These are phyloP conservation scores for Poeciliopsis paucimaculata DNA, from an alignment of 2,797 vertebrate species.

Conservation along the genomic window DNA sequence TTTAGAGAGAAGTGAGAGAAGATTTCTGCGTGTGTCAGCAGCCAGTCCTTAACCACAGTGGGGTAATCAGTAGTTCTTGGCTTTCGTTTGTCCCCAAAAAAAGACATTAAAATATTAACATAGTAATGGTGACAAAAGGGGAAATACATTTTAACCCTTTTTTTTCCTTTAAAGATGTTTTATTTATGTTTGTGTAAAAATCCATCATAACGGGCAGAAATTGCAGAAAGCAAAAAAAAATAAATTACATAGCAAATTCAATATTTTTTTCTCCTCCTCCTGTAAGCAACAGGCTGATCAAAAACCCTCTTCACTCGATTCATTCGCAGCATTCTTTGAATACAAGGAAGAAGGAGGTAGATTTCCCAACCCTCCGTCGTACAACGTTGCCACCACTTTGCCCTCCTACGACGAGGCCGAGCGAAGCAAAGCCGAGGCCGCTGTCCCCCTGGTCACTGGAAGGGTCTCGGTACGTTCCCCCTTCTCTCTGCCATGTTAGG, in stretches of 20 bases:
- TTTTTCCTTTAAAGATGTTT: not conserved
- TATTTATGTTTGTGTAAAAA: not conserved
- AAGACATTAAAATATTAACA: not conserved
- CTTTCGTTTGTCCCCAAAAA: not conserved
- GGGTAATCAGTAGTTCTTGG: not conserved
- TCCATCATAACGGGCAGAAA: not conserved
- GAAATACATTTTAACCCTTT: not conserved
- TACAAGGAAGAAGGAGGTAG: constrained; percentile 92
- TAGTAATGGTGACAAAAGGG: not conserved
- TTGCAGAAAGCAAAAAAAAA: not conserved
- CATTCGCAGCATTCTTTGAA: constrained; percentile 89
- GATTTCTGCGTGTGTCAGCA: constrained; percentile 25
- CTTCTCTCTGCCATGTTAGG: not conserved
- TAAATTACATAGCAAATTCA: not conserved
- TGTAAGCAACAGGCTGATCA: not conserved
- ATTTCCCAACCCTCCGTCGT: constrained; percentile 95
- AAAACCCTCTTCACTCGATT: not conserved
- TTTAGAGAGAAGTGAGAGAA: constrained; percentile 37
- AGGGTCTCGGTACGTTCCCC: constrained; percentile 80
- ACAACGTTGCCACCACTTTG: constrained; percentile 94
- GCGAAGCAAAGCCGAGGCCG: constrained; percentile 91
- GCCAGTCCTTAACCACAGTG: not conserved
- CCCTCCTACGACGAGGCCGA: constrained; percentile 97
- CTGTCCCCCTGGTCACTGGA: constrained; percentile 90
- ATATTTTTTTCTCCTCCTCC: not conserved